phyloP scores from a whole-genome alignment of 2,113 vertebrate species.

The Parus major region DNA sequence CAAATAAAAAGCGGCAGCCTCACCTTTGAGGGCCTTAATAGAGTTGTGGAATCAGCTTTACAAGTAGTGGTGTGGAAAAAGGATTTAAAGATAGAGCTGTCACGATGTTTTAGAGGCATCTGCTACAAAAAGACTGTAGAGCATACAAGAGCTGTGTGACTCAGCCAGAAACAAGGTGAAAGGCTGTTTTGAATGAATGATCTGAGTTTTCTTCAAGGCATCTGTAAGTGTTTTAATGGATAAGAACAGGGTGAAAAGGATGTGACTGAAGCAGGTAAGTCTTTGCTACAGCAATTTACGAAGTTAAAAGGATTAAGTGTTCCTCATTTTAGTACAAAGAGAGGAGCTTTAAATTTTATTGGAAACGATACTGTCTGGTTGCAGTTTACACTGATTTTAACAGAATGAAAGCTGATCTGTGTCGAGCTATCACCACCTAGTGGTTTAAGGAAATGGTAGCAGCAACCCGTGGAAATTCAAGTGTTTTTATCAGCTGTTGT shows the following conservation, averaged over 20 bases:
- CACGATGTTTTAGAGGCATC: background rate
- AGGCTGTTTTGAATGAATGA: background rate
- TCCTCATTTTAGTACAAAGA: background rate
- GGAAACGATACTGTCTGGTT: fast-evolving
- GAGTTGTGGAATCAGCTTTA: background rate
- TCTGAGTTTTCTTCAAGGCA: background rate
- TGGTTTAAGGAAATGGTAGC: background rate
- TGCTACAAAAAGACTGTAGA: background rate
- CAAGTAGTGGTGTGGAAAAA: background rate
- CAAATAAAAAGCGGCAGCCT: background rate
- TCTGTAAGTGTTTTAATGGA: background rate
- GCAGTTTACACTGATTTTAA: background rate
- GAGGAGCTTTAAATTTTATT: background rate
- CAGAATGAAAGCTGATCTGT: background rate
- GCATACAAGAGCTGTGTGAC: background rate
- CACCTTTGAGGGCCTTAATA: background rate
- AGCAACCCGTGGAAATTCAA: background rate
- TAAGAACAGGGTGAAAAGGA: background rate
- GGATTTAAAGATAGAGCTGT: background rate
- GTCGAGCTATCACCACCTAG: constrained; percentile 66
- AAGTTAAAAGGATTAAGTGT: background rate
- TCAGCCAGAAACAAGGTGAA: background rate
- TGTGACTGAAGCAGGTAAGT: background rate
- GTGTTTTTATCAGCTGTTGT: background rate
- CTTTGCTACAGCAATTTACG: background rate